Evolutionary conservation across 2,113 vertebrate species (phyloP).

Genomic region (Morone chrysops): DNA sequence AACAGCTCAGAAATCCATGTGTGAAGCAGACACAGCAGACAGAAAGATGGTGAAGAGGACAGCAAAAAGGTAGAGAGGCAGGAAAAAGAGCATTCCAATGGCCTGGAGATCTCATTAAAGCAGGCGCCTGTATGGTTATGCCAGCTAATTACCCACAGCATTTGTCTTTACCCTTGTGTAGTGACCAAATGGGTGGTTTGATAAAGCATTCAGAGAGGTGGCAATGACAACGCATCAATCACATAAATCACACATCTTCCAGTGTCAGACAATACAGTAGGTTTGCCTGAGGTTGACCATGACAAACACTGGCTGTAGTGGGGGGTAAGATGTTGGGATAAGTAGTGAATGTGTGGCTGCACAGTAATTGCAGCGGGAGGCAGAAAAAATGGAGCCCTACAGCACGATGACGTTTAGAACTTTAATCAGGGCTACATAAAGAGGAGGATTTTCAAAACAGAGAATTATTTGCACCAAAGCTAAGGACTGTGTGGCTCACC

Average conservation of each 20-base stretch:
- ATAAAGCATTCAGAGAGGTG: conserved; percentile 47
- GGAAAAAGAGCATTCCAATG: not conserved
- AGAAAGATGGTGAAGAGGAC: not conserved
- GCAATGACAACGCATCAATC: conserved; percentile 47
- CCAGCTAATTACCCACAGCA: conserved; percentile 65
- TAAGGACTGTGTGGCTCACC: not conserved
- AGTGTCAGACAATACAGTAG: conserved; percentile 48
- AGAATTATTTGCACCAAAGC: conserved; percentile 45
- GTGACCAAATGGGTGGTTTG: conserved; percentile 63
- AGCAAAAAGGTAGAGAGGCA: conserved; percentile 1
- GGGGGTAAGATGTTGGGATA: conserved; percentile 40
- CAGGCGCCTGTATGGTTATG: conserved; percentile 33
- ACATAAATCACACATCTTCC: conserved; percentile 56
- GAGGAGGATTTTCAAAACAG: conserved; percentile 21
- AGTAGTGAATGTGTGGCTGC: conserved; percentile 18
- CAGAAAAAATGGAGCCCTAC: conserved; percentile 7
- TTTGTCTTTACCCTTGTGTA: conserved; percentile 68
- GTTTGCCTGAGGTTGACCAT: conserved; percentile 36
- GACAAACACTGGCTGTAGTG: conserved; percentile 50
- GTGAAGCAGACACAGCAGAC: not conserved
- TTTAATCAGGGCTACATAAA: conserved; percentile 44
- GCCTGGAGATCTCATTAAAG: conserved; percentile 61
- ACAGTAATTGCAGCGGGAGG: conserved; percentile 25
- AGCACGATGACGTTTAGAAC: conserved; percentile 12
- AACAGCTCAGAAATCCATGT: not conserved